Conservation (phyloP, 2,888 invertebrate species). For the Eristalis intricaria region DNA sequence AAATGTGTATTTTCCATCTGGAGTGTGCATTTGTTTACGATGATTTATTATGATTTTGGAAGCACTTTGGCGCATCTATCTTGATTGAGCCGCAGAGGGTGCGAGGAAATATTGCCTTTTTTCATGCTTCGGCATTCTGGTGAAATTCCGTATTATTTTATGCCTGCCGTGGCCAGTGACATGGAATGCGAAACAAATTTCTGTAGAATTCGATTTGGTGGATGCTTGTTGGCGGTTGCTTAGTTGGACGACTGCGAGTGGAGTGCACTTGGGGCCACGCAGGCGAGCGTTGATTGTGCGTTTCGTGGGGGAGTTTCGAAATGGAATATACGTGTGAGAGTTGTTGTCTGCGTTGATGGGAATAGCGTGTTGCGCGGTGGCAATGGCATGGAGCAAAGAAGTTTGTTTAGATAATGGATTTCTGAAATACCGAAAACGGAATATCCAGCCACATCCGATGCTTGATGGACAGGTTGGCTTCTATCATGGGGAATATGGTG, state of each 20-base stretch:
- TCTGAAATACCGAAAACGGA: neutral
- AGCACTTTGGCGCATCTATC: constrained; percentile 33
- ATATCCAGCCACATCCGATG: neutral
- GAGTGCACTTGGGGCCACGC: neutral
- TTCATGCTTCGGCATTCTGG: neutral
- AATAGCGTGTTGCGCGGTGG: neutral
- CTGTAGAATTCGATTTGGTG: constrained; percentile 21
- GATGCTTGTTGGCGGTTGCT: neutral
- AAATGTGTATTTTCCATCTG: constrained; percentile 2
- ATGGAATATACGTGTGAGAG: neutral
- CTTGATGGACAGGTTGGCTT: neutral
- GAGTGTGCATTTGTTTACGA: neutral
- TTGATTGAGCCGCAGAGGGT: constrained; percentile 22
- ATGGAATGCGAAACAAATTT: constrained; percentile 55
- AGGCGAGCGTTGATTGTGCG: neutral
- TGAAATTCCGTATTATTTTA: constrained; percentile 17
- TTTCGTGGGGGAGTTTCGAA: neutral
- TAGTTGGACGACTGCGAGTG: neutral
- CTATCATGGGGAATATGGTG: neutral
- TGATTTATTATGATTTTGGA: constrained; percentile 44
- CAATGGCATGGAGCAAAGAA: neutral
- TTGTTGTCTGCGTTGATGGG: neutral
- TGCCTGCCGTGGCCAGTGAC: constrained; percentile 30
- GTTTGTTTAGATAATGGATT: neutral
- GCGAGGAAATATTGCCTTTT: neutral